Conservation (phyloP, 2,888 invertebrate species). For the Entomobrya proxima region DNA sequence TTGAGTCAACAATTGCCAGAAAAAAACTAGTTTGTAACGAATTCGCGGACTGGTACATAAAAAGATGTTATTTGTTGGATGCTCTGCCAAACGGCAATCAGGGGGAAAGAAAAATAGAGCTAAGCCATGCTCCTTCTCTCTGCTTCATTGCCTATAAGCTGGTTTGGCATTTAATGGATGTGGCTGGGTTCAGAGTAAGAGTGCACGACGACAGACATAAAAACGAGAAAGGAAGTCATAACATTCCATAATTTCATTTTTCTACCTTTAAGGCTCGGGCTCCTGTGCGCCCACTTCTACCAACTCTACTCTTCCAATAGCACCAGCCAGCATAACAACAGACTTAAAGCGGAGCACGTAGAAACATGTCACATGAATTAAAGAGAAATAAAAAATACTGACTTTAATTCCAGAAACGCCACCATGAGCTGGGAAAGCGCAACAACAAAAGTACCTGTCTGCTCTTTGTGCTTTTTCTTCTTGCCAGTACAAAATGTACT, state of each 20-base stretch:
- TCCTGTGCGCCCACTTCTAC: too few relatives aligned
- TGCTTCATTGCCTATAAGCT: neutral
- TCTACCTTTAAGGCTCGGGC: neutral
- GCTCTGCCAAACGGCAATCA: slow-evolving; percentile 25
- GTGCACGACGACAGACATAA: slow-evolving; percentile 13
- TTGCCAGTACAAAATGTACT: slow-evolving; percentile 16
- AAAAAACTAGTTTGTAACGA: neutral
- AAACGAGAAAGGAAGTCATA: slow-evolving; percentile 37
- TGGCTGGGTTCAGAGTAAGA: neutral
- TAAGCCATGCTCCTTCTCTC: neutral
- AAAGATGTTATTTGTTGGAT: slow-evolving; percentile 17
- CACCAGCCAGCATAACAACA: too few relatives aligned
- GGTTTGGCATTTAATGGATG: neutral
- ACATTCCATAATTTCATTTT: slow-evolving; percentile 28
- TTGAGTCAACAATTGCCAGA: neutral
- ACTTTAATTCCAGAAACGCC: slow-evolving; percentile 43
- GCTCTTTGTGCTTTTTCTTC: neutral
- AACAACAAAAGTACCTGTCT: neutral
- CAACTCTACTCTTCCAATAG: neutral
- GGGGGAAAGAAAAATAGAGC: neutral
- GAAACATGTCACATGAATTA: slow-evolving; percentile 40
- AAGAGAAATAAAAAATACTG: slow-evolving; percentile 48
- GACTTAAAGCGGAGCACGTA: neutral
- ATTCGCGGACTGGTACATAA: neutral
- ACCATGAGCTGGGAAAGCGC: neutral